Percentiles rank a stretch among this genome's conserved stretches.
Evolutionary conservation across 37 sponge, comb jelly and placozoan species (phyloP).

Genomic region (Cladorhizidae sp.): DNA sequence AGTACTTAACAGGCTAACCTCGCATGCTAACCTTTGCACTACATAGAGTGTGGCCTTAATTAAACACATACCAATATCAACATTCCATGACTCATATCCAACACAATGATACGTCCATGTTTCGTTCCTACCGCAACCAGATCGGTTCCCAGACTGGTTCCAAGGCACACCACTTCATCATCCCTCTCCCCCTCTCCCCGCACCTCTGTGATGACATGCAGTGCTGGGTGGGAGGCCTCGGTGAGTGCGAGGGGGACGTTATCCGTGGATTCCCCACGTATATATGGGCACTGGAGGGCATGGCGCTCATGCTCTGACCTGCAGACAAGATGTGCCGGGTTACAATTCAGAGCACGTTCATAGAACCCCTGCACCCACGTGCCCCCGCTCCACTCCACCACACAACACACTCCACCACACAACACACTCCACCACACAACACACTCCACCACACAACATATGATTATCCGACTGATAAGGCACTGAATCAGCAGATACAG

Average conservation of each 20-base stretch:
- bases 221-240: constrained; percentile 54
- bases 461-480: no score
- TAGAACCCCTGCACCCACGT: no score
- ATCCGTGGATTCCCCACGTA: constrained; percentile 62
- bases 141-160: constrained; percentile 8
- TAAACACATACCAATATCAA: constrained; percentile 19
- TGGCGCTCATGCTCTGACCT: constrained; percentile 85
- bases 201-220: background rate
- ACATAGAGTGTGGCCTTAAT: no score
- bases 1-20: no score
- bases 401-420: no score
- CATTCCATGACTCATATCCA: constrained; percentile 37
- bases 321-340: no score
- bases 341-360: no score
- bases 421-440: no score
- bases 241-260: constrained; percentile 52
- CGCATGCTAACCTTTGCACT: no score
- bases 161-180: constrained; percentile 1
- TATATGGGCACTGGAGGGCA: constrained; percentile 60
- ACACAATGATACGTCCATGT: constrained; percentile 24
- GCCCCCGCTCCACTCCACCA: no score
- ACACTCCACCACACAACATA: no score
- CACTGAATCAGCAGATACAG: no score
- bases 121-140: constrained; percentile 38
- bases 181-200: background rate